Percentiles rank a stretch among this genome's conserved stretches.
Conservation (phyloP, 2,888 invertebrate genomes). For the Chouioia cunea region DNA sequence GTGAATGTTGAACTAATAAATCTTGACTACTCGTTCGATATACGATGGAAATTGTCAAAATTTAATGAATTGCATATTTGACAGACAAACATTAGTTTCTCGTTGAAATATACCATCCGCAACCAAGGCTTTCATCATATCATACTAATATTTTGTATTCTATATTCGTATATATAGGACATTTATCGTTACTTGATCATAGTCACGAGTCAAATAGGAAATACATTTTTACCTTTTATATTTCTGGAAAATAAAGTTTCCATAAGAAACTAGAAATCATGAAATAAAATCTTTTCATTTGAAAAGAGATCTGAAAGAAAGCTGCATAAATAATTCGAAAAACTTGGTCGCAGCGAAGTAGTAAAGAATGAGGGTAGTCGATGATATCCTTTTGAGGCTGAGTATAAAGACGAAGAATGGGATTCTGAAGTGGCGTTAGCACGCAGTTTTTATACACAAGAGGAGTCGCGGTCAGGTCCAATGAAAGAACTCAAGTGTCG, state of each 20-base stretch:
- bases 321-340: constrained; percentile 15
- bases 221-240: not conserved
- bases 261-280: not conserved
- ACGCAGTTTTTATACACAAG: constrained; percentile 13
- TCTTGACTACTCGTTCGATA: no score
- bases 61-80: no score
- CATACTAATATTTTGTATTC: no score
- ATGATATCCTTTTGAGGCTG: constrained; percentile 10
- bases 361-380: not conserved
- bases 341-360: not conserved
- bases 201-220: not conserved
- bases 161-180: no score
- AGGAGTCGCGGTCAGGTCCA: constrained; percentile 25
- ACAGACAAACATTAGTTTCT: no score
- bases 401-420: constrained; percentile 8
- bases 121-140: no score
- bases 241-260: not conserved
- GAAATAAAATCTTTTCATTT: no score
- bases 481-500: not conserved
- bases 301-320: not conserved
- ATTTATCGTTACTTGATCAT: no score
- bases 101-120: no score
- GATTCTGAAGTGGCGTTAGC: constrained; percentile 34
- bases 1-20: no score
- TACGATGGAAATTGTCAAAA: no score